Base-by-base conservation (phyloP, 2,113 vertebrate genomes). In the Stigmatopora nigra region DNA sequence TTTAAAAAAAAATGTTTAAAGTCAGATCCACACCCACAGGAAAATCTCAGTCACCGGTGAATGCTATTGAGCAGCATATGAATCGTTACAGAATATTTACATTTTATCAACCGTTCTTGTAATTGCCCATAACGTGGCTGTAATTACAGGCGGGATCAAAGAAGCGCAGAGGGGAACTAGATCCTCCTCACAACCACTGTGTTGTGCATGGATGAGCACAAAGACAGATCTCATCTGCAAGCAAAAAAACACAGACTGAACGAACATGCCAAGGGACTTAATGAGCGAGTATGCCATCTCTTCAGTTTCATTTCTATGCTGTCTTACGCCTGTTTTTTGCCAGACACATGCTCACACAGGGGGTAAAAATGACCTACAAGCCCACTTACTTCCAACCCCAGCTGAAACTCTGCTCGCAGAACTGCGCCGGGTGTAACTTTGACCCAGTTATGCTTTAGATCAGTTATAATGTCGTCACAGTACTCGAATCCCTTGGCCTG, bases 291-390 rank as follows among this genome's bases (percentile, higher is more conserved):
- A 65, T 73, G 70, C 61, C 35, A 63, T 58, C 65, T 70, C 73
- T 77, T 73, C 84, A 76, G 67, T 80, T 77, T 73, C 58, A 67
- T 82, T 71, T 65, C 44, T 16, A 44, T 19, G 52, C 20, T 62
- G 17, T 67, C 70, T 71, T 56, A 49, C 15, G 41, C 64, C 61
- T 51, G n/a, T 51, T 7, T 51, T 51, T 51, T 51, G n/a, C 52
- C 41, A 19, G 53, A n/a, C 55, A 45, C 60, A 68, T 49, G 60
- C 59, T 60, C 64, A 62, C 47, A 61, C 47, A 38, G 69, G 71
- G 71, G 64, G 75, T 73, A 77, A 79, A 83, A 72, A 78, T 82
- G 86, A 84, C 81, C 85, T 87, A 84, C 81, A 84, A 86, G 78
- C 82, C 77, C 75, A 87, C 76, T 87, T 88, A 79, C 76, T 85